Evolutionary conservation across 1,140 invertebrate species (phyloP).

Genomic region (Leptinotarsa texana): DNA sequence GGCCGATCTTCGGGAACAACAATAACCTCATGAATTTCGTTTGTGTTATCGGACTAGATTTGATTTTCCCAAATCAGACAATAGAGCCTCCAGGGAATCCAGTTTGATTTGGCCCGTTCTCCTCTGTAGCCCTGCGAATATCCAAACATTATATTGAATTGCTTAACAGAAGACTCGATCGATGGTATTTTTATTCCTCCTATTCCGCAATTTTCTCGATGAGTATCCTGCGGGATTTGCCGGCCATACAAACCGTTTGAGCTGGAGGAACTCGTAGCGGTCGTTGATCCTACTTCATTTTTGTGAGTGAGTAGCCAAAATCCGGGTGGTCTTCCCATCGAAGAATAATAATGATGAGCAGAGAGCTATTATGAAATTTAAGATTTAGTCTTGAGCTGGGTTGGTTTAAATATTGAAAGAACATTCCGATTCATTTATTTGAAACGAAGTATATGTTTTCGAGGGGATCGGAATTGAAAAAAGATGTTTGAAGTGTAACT

Average conservation of each 20-base stretch:
- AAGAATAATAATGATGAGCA: no score
- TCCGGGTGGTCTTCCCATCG: no score
- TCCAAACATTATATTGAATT: neutral
- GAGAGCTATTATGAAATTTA: no score
- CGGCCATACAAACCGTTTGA: neutral
- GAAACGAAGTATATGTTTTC: no score
- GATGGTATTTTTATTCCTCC: neutral
- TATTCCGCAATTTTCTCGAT: neutral
- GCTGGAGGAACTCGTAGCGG: no score
- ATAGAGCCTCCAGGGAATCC: neutral
- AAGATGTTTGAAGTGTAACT: no score
- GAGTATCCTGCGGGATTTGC: neutral
- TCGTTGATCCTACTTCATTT: no score
- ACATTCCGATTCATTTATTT: no score
- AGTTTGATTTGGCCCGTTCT: neutral
- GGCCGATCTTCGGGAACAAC: neutral
- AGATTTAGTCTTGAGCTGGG: no score
- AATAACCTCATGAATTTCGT: slow-evolving; percentile 1
- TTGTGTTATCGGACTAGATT: neutral
- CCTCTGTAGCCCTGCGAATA: neutral
- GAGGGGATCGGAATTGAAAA: no score
- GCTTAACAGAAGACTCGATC: neutral
- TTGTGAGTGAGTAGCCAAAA: no score
- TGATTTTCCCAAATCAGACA: neutral
- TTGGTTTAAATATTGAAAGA: no score